Evolutionary conservation across 2,113 vertebrate genomes (phyloP).

Genomic region (Vidua chalybeata): DNA sequence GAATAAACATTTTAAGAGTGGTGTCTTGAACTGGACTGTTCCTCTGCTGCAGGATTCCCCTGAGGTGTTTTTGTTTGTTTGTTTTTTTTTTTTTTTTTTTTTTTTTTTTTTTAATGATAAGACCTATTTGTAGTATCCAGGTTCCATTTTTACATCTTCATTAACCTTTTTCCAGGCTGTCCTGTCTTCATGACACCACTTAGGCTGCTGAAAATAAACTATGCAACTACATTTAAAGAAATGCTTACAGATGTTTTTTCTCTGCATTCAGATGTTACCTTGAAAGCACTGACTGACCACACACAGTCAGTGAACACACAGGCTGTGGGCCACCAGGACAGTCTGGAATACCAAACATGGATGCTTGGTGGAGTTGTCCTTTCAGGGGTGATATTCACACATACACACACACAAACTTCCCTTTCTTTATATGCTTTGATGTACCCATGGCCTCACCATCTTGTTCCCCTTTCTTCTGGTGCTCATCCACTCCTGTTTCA

Average conservation of each 20-base stretch:
- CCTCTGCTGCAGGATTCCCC: neutral
- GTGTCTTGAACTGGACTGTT: neutral
- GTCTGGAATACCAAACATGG: neutral
- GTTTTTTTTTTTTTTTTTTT: no score
- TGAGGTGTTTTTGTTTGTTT: neutral
- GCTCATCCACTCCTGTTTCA: neutral
- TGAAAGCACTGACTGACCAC: neutral
- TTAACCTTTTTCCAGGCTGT: neutral
- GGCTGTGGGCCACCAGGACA: neutral
- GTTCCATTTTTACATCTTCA: neutral
- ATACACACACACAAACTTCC: neutral
- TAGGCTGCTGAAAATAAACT: slow-evolving; percentile 1
- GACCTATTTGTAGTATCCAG: neutral
- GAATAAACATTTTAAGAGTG: slow-evolving; percentile 6
- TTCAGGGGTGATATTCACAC: neutral
- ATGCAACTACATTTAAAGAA: neutral
- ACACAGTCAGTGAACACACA: neutral
- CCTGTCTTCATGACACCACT: neutral
- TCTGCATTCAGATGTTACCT: neutral
- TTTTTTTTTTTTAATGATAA: neutral
- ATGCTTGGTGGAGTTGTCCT: neutral
- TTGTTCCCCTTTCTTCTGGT: neutral
- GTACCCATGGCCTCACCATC: fast-evolving
- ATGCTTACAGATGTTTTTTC: neutral
- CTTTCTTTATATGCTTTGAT: neutral